A percentile compares a stretch with the other conserved stretches of the same genome.
Conservation (phyloP, 2,888 invertebrate genomes). For the Thecophora atra region DNA sequence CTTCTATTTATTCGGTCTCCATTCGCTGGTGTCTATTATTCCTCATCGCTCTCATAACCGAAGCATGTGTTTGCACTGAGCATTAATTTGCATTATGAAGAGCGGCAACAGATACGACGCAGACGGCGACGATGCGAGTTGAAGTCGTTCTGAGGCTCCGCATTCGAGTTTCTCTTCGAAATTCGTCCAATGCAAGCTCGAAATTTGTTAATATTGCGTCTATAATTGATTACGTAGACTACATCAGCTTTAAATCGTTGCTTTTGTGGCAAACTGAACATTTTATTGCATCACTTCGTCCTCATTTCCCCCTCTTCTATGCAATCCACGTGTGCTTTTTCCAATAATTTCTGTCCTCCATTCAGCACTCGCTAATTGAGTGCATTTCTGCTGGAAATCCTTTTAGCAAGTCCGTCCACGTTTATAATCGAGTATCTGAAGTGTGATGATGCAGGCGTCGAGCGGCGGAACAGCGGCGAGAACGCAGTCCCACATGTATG, state of each 20-base stretch:
- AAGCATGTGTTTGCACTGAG: neutral
- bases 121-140: neutral
- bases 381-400: constrained; percentile 35
- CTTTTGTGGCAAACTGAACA: constrained; percentile 22
- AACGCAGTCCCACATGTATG: too few relatives aligned
- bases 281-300: neutral
- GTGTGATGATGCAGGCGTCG: neutral
- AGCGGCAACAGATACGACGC: neutral
- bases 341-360: constrained; percentile 17
- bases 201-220: neutral
- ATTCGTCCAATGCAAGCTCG: neutral
- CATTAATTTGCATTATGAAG: neutral
- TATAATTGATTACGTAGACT: neutral
- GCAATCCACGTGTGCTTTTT: constrained; percentile 34
- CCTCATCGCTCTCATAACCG: too few relatives aligned
- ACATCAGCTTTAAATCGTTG: neutral
- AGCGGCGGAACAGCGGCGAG: neutral
- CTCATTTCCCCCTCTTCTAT: neutral
- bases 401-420: constrained; percentile 35
- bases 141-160: too few relatives aligned
- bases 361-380: neutral
- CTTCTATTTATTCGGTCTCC: neutral
- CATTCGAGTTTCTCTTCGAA: neutral
- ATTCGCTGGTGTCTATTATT: neutral
- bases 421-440: constrained; percentile 26